Conservation (phyloP, 2,888 invertebrate species). For the Prosapia bicincta region DNA sequence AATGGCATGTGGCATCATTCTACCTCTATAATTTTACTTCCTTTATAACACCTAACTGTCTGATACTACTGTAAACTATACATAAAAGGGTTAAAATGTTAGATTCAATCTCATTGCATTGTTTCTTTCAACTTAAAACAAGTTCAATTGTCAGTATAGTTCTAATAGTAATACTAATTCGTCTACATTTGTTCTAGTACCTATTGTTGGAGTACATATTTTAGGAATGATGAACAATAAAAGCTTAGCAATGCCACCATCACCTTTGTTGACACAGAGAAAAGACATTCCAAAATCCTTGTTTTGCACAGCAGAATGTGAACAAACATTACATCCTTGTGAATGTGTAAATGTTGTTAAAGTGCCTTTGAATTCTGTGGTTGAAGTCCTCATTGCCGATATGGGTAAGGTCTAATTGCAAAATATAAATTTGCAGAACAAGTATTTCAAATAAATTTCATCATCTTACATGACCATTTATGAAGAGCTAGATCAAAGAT, state of each 20-base stretch:
- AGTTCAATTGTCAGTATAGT: too few species aligned
- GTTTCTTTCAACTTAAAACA: too few species aligned
- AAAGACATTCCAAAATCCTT: constrained; percentile 53
- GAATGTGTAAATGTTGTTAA: constrained; percentile 57
- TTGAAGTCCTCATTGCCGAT: constrained; percentile 60
- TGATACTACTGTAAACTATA: too few species aligned
- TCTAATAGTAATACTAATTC: neutral
- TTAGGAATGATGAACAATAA: constrained; percentile 59
- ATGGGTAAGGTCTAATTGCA: constrained; percentile 55
- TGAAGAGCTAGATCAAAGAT: too few species aligned
- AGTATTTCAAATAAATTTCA: too few species aligned
- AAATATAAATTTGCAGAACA: too few species aligned
- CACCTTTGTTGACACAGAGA: constrained; percentile 70
- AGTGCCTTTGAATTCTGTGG: constrained; percentile 49
- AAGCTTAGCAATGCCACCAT: constrained; percentile 69
- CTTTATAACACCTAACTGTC: too few species aligned
- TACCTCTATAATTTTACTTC: too few species aligned
- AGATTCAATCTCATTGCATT: too few species aligned
- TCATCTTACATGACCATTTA: too few species aligned
- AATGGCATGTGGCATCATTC: too few species aligned
- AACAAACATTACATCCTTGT: constrained; percentile 39
- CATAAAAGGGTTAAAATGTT: too few species aligned
- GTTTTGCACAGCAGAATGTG: constrained; percentile 44
- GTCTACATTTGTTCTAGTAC: constrained; percentile 24
- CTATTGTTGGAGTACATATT: constrained; percentile 41